phyloP scores from a whole-genome alignment of 1,140 invertebrate genomes.

The Batillaria attramentaria region DNA sequence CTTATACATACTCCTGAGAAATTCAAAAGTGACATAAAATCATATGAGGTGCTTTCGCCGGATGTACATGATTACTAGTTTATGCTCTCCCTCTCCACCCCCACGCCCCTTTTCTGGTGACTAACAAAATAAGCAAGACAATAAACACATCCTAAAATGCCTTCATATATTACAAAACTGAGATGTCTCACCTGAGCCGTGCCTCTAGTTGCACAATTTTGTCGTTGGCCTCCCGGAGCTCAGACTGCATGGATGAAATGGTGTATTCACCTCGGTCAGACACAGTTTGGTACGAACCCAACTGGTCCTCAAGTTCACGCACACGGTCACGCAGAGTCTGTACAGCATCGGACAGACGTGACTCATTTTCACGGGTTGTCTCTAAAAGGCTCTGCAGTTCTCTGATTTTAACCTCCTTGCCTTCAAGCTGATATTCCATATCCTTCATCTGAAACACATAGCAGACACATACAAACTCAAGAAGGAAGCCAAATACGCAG shows the following conservation, averaged over 20 bases:
- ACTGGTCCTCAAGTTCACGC: constrained; percentile 60
- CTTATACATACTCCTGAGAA: too few relatives aligned
- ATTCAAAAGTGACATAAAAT: too few relatives aligned
- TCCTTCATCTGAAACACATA: constrained; percentile 60
- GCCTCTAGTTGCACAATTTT: constrained; percentile 68
- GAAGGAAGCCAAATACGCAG: background rate
- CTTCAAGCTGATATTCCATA: constrained; percentile 59
- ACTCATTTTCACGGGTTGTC: constrained; percentile 61
- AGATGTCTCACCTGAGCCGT: constrained; percentile 68
- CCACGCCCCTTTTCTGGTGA: background rate
- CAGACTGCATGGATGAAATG: constrained; percentile 65
- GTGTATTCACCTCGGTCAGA: constrained; percentile 66
- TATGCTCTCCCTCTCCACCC: background rate
- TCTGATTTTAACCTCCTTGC: constrained; percentile 66
- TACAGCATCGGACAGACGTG: constrained; percentile 54
- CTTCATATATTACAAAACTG: too few relatives aligned
- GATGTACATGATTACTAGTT: background rate
- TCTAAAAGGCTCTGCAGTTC: constrained; percentile 64
- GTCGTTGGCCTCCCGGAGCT: constrained; percentile 62
- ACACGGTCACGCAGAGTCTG: constrained; percentile 61
- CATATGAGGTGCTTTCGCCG: background rate
- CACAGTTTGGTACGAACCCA: constrained; percentile 62
- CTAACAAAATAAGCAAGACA: background rate
- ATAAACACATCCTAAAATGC: too few relatives aligned
- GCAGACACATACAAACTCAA: too few relatives aligned